phyloP scores from a whole-genome alignment of 2,113 vertebrate species.

The Ellobius talpinus region DNA sequence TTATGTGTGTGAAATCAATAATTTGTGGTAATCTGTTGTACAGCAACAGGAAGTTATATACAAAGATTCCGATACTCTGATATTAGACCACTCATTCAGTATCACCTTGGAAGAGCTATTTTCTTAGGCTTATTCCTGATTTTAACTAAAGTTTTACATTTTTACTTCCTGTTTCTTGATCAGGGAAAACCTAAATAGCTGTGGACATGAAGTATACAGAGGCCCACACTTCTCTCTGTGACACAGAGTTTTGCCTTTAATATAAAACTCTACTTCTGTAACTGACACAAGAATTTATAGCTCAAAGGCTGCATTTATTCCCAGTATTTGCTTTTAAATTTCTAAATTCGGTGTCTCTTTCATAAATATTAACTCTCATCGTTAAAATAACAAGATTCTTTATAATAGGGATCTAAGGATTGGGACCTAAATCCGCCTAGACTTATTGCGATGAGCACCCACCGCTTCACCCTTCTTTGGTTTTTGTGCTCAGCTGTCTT shows the following conservation, averaged over 20 bases:
- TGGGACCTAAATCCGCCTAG: neutral
- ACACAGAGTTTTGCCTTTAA: neutral
- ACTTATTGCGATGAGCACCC: neutral
- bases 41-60: neutral
- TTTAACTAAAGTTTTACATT: conserved; percentile 32
- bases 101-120: neutral
- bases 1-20: neutral
- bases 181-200: neutral
- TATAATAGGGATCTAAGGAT: neutral
- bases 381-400: neutral
- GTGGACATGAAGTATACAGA: neutral
- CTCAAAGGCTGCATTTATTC: neutral
- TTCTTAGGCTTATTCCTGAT: neutral
- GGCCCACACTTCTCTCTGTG: neutral
- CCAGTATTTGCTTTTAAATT: conserved; percentile 16
- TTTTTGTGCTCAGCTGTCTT: neutral
- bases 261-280: neutral
- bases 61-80: conserved; percentile 8
- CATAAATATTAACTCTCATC: conserved; percentile 8
- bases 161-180: neutral
- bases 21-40: neutral
- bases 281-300: neutral
- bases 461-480: neutral
- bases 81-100: neutral
- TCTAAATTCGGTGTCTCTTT: neutral